Evolutionary conservation across 2,113 vertebrate genomes (phyloP).

Genomic region (Chaetorhynchus papuensis): DNA sequence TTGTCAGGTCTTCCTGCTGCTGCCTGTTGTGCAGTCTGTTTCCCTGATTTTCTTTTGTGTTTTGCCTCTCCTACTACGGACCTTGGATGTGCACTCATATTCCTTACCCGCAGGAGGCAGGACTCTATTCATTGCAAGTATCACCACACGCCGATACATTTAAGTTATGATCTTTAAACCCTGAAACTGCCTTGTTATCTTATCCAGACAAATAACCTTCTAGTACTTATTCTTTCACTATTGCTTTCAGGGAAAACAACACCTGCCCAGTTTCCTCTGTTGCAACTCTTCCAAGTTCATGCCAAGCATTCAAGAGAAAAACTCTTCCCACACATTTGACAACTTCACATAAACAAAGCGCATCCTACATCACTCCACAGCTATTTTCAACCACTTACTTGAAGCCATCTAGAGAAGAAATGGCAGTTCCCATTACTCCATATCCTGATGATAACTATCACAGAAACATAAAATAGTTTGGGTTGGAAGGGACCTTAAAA

Average conservation of each 20-base stretch:
- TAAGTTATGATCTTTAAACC: background rate
- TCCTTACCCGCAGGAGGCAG: background rate
- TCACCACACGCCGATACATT: background rate
- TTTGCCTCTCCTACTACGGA: background rate
- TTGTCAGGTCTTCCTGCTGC: background rate
- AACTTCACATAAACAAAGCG: background rate
- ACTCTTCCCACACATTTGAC: background rate
- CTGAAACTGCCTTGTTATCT: background rate
- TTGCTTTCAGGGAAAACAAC: slow-evolving; percentile 1
- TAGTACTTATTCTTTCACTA: background rate
- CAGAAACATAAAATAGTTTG: background rate
- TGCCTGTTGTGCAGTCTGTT: background rate
- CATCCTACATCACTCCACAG: background rate
- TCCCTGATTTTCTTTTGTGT: background rate
- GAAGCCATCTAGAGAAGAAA: background rate
- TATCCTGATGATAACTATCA: background rate
- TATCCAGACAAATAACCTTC: background rate
- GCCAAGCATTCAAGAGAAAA: background rate
- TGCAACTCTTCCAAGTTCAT: background rate
- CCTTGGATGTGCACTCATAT: background rate
- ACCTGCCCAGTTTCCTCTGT: background rate
- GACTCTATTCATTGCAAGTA: background rate
- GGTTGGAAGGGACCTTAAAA: background rate
- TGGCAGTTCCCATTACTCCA: background rate
- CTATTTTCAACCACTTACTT: background rate